A percentile compares a stretch with the other conserved stretches of the same genome.
Conservation (phyloP, 2,113 vertebrate genomes). For the Paradisaea rubra region DNA sequence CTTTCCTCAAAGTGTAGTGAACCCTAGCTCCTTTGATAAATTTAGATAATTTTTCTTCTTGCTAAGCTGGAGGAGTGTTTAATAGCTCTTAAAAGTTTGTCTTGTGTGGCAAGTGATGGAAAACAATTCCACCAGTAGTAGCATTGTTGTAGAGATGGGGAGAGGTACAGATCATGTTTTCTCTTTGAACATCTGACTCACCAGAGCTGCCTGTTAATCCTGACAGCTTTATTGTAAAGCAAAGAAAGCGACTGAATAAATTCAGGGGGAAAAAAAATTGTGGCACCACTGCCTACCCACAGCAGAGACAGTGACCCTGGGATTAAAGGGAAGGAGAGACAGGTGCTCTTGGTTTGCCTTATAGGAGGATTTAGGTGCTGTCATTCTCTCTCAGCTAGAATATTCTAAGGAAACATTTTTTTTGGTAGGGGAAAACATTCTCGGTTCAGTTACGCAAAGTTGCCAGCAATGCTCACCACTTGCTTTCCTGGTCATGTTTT, state of each 20-base stretch:
- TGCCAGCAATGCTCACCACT: not conserved
- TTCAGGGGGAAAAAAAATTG: not conserved
- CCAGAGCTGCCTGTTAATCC: not conserved
- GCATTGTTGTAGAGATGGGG: not conserved
- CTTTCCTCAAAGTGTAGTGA: not conserved
- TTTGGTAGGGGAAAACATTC: not conserved
- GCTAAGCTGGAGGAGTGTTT: not conserved
- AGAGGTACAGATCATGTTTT: not conserved
- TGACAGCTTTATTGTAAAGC: not conserved
- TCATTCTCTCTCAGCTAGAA: not conserved
- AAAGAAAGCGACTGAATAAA: not conserved
- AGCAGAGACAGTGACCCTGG: not conserved
- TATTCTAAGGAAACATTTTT: not conserved
- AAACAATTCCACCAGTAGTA: not conserved
- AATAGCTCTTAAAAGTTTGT: not conserved
- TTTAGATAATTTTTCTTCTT: not conserved
- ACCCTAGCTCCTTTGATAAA: conserved; percentile 1
- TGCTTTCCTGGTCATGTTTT: not conserved
- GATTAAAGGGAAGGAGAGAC: not conserved
- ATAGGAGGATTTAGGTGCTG: not conserved
- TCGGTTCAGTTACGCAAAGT: not conserved
- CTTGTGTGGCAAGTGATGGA: not conserved
- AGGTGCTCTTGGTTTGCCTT: not conserved
- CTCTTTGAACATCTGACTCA: not conserved
- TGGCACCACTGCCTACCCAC: not conserved